These are phyloP conservation scores for Cervus canadensis DNA, from an alignment of 2,113 vertebrate genomes.

Conservation along the genomic window DNA sequence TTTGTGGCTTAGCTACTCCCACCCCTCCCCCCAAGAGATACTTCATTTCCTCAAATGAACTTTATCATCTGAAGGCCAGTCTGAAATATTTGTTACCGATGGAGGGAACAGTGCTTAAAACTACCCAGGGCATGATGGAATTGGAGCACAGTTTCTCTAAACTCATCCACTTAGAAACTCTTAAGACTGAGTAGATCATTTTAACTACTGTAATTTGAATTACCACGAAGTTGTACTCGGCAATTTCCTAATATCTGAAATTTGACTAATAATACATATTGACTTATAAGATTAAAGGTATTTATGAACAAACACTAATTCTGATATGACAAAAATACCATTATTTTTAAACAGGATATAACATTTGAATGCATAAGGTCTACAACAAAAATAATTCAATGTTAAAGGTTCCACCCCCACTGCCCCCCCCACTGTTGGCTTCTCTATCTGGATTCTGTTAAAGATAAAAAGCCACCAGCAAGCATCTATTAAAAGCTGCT, in stretches of 20 bases:
- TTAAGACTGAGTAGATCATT: not conserved
- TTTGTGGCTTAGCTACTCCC: not conserved
- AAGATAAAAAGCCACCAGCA: slow-evolving; percentile 45
- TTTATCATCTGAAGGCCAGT: not conserved
- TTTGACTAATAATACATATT: not conserved
- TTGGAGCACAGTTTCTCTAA: not conserved
- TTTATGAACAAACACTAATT: not conserved
- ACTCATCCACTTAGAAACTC: not conserved
- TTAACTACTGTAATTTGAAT: not conserved
- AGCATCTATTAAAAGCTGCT: slow-evolving; percentile 50
- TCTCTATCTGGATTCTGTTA: slow-evolving; percentile 30
- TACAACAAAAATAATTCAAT: slow-evolving; percentile 20
- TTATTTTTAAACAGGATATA: slow-evolving; percentile 21
- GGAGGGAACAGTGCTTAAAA: not conserved
- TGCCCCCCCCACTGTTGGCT: not conserved
- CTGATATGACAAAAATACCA: slow-evolving; percentile 28
- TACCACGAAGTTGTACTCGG: not conserved
- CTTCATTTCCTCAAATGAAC: not conserved
- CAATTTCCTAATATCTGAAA: not conserved
- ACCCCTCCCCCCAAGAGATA: not conserved
- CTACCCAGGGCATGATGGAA: not conserved
- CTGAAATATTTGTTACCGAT: not conserved
- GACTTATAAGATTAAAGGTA: slow-evolving; percentile 9
- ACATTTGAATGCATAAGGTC: slow-evolving; percentile 17
- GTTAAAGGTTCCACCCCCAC: not conserved